phyloP scores from a whole-genome alignment of 2,113 vertebrate species.

The Xerus inauris region DNA sequence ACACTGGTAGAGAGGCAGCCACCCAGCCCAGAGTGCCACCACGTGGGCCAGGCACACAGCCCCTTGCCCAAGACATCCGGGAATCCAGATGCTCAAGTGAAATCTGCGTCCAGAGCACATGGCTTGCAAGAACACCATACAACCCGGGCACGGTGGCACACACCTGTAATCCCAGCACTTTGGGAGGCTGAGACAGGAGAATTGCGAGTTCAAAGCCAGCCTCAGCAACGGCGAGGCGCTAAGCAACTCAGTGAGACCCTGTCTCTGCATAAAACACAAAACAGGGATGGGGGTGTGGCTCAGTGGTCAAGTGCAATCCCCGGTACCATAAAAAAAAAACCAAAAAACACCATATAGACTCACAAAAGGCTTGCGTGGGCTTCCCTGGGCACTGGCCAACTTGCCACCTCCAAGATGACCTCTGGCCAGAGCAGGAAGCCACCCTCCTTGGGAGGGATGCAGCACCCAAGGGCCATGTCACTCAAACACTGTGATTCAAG shows the following conservation, averaged over 20 bases:
- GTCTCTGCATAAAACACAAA: too few relatives aligned
- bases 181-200: too few relatives aligned
- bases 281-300: too few relatives aligned
- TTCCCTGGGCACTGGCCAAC: accelerated
- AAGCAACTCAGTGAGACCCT: too few relatives aligned
- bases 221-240: too few relatives aligned
- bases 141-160: too few relatives aligned
- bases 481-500: not conserved
- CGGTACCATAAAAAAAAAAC: too few relatives aligned
- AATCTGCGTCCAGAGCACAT: not conserved
- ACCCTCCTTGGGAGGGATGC: accelerated
- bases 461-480: accelerated
- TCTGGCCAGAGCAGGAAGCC: not conserved
- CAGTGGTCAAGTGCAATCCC: too few relatives aligned
- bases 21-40: not conserved
- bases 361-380: accelerated
- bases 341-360: not conserved
- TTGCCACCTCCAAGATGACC: not conserved
- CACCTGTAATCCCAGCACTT: too few relatives aligned
- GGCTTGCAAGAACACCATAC: too few relatives aligned
- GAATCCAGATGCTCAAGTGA: not conserved
- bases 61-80: not conserved
- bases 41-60: too few relatives aligned
- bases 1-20: not conserved
- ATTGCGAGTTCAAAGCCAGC: too few relatives aligned